Base-by-base conservation (phyloP, 2,888 invertebrate species). In the Lochmaea crataegi region DNA sequence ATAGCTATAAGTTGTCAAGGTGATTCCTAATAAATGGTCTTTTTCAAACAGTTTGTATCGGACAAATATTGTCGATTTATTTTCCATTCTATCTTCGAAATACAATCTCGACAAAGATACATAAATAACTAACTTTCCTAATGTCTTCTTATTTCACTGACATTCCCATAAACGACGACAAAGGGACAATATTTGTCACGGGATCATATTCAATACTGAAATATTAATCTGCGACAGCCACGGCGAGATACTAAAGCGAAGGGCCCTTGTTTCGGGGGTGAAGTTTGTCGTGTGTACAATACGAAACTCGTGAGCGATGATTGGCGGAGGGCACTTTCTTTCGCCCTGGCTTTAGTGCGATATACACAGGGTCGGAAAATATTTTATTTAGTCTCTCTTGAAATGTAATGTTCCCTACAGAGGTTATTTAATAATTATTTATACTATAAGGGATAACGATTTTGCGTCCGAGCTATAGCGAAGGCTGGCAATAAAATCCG, bases 241-340 rank as follows among this genome's bases (percentile, higher is more conserved):
- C 45, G 32, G 56, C 57, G 63, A 69, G 56, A 69, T 63, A 64
- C 63, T 42, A 10, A 42, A 7, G 7, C 22, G n/a, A 53, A 53
- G 26, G 65, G 26, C 45, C 38, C 67, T 72, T 68, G 68, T 68
- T 72, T 72, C 26, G 65, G 38, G 38, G n/a, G 65, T 12, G 45
- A 72, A 65, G 38, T 45, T 48, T 57, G 18, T 16, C 45, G 53
- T 68, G 58, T 68, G 38, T 32, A 69, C 51, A 73, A 73, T 66
- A 61, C 68, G 22, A 70, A 58, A 69, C 66, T 65, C 42, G 16
- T 53, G 65, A 65, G 38, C 64, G 68, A 73, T 69, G 71, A 74
- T 71, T 71, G 71, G 64, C 67, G 53, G 38, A 57, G 71, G 68
- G 68, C 60, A 48, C 51, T 65, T 57, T 65, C 61, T 60, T 70